These are phyloP conservation scores for Caenorhabditis sulstoni DNA, from an alignment of 2,888 invertebrate genomes.

Conservation along the genomic window DNA sequence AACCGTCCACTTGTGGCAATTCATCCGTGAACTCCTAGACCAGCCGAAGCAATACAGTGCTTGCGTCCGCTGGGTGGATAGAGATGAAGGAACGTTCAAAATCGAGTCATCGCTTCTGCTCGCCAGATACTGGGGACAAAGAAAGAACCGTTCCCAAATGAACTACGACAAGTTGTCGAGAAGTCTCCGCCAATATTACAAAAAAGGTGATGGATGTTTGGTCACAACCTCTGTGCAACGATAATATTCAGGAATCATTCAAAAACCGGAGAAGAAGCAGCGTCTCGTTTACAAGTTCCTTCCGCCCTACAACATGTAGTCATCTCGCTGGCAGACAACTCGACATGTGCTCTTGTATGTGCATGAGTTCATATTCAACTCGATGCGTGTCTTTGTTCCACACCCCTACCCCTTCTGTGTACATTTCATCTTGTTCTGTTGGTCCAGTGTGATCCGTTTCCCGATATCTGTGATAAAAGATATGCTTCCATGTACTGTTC, in stretches of 20 bases:
- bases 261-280: conserved; percentile 98
- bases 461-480: conserved; percentile 71
- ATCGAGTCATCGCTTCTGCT: conserved; percentile 98
- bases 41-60: conserved; percentile 92
- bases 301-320: conserved; percentile 78
- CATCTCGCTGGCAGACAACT: conserved; percentile 32
- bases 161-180: conserved; percentile 99
- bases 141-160: conserved; percentile 99
- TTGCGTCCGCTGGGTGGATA: conserved; percentile 97
- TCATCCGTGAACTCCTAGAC: conserved; percentile 93
- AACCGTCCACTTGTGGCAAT: conserved; percentile 96
- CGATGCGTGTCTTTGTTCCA: conserved; percentile 3
- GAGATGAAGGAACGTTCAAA: conserved; percentile 93
- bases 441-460: conserved; percentile 66
- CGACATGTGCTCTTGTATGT: conserved; percentile 34
- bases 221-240: neutral
- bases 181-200: conserved; percentile 98
- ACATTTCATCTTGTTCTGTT: conserved; percentile 63
- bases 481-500: conserved; percentile 73
- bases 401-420: conserved; percentile 17
- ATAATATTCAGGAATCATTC: conserved; percentile 84
- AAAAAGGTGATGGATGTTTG: conserved; percentile 86
- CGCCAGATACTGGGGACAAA: conserved; percentile 96
- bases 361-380: conserved; percentile 5
- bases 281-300: conserved; percentile 96